Conservation (phyloP, 1,140 invertebrate species). For the Musca domestica region DNA sequence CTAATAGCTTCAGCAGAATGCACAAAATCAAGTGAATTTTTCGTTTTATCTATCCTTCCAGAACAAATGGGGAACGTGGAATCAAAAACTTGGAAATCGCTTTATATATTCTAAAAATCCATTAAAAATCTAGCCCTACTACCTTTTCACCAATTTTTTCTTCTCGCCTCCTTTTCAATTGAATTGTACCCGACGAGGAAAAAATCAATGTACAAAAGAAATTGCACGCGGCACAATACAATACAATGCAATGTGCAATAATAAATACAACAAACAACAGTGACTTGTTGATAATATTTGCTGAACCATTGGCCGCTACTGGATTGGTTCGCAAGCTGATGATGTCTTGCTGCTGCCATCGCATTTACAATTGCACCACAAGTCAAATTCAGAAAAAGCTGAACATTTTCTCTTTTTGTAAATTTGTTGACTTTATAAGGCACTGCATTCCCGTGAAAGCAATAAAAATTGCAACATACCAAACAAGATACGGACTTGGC, state of each 20-base stretch:
- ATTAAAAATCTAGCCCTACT: too few species aligned
- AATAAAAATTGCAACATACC: conserved; percentile 22
- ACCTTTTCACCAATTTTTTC: too few species aligned
- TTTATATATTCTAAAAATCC: too few species aligned
- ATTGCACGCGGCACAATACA: background rate
- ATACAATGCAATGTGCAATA: background rate
- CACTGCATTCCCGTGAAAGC: conserved; percentile 24
- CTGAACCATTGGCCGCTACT: background rate
- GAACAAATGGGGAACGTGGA: too few species aligned
- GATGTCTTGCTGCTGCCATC: background rate
- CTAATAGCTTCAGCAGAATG: too few species aligned
- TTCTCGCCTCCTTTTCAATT: too few species aligned
- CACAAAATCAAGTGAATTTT: too few species aligned
- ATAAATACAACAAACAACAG: background rate
- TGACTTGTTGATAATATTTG: conserved; percentile 17
- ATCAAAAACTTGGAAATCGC: too few species aligned
- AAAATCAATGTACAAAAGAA: background rate
- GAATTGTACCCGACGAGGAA: background rate
- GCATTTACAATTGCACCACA: background rate
- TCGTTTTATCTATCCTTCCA: too few species aligned
- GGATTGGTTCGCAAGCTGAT: too few species aligned
- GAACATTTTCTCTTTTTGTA: background rate
- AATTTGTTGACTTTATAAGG: conserved; percentile 12
- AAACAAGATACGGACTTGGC: background rate
- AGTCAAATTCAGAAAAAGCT: background rate